Conservation (phyloP, 2,797 vertebrate species). For the Acanthurus lineatus region DNA sequence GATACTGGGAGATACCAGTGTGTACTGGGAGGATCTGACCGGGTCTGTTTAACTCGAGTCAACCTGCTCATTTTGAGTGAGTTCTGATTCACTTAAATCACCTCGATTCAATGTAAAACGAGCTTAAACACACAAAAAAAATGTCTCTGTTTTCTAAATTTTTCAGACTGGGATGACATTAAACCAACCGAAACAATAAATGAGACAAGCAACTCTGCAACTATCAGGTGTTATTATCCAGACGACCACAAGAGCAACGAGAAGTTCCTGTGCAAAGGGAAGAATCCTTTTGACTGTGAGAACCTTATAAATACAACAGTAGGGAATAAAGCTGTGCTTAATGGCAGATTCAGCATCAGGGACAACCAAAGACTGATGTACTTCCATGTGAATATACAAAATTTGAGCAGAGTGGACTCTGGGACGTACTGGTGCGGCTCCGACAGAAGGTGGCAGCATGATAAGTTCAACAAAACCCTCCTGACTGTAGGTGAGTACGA, state of each 20-base stretch:
- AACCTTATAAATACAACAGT: conserved; percentile 12
- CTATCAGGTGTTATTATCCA: conserved; percentile 2
- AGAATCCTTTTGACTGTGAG: conserved; percentile 8
- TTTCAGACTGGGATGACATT: conserved; percentile 28
- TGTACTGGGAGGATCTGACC: rapidly evolving
- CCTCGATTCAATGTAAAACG: neutral
- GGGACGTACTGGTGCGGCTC: conserved; percentile 60
- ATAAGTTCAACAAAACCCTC: neutral
- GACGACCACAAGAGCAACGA: neutral
- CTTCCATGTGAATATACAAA: conserved; percentile 30
- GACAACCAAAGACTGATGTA: neutral
- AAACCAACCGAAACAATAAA: rapidly evolving
- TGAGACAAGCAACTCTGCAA: rapidly evolving
- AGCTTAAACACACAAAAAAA: neutral
- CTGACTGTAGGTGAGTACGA: conserved; percentile 38
- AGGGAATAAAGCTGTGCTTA: rapidly evolving
- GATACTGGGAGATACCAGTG: conserved; percentile 52
- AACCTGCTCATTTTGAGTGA: conserved; percentile 38
- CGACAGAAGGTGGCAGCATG: neutral
- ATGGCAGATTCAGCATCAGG: conserved; percentile 1
- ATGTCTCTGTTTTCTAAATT: neutral
- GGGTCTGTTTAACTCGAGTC: conserved; percentile 17
- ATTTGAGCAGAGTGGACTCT: conserved; percentile 17
- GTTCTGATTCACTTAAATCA: conserved; percentile 24
- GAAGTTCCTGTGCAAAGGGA: conserved; percentile 50